Evolutionary conservation across 2,888 invertebrate species (phyloP).

Genomic region (Nemurella pictetii): DNA sequence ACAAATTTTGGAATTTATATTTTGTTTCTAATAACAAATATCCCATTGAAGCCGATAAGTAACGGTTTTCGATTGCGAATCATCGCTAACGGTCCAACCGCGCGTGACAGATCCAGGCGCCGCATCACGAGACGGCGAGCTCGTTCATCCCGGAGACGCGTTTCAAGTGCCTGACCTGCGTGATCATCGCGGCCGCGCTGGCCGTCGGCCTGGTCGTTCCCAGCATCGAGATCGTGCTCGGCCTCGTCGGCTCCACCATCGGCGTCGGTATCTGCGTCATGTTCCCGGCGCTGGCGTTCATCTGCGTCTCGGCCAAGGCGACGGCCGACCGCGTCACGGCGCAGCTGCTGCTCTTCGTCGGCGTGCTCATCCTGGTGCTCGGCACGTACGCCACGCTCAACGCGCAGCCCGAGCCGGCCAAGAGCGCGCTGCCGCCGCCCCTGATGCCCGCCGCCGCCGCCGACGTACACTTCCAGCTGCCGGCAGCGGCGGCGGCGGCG

Average conservation of each 20-base stretch:
- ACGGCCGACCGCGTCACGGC: conserved; percentile 82
- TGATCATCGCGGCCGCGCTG: conserved; percentile 76
- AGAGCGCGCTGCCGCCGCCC: not conserved
- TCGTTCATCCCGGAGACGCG: conserved; percentile 81
- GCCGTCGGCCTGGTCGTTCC: conserved; percentile 85
- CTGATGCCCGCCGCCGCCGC: not conserved
- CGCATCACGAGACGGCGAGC: conserved; percentile 64
- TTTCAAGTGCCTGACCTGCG: conserved; percentile 81
- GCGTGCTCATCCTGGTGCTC: conserved; percentile 83
- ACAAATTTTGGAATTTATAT: too few relatives aligned
- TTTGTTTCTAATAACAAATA: too few relatives aligned
- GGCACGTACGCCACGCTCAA: conserved; percentile 78
- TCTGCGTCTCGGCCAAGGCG: conserved; percentile 79
- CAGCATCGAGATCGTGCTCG: conserved; percentile 91
- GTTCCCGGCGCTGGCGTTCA: conserved; percentile 89
- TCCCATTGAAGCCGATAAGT: too few relatives aligned
- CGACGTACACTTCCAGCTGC: not conserved
- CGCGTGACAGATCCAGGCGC: conserved; percentile 61
- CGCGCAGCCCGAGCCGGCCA: conserved; percentile 46
- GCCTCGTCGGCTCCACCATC: conserved; percentile 92
- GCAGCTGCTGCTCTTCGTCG: conserved; percentile 77
- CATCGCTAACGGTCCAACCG: too few relatives aligned
- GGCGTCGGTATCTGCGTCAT: conserved; percentile 92
- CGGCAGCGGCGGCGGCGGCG: not conserved
- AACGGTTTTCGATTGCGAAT: too few relatives aligned